Base-by-base conservation (phyloP, 2,113 vertebrate genomes). In the Thamnaconus septentrionalis region DNA sequence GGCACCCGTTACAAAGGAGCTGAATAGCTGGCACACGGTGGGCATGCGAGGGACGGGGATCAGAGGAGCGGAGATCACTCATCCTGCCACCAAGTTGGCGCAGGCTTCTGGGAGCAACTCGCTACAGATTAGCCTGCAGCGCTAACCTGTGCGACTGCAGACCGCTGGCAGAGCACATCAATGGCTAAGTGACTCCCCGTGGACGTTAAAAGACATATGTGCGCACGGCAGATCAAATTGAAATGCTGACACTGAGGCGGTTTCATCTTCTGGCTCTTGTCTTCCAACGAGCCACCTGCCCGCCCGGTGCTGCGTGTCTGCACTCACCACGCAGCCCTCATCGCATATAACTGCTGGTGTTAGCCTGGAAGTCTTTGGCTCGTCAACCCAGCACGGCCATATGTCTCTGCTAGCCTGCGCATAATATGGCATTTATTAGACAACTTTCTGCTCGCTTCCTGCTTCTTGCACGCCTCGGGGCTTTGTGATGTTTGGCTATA, bases 201-300 rank as follows among this genome's bases (percentile, higher is more conserved):
- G 78, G 87, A 88, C 89, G 82, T 84, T 82, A 87, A 31, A 88
- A 86, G 85, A 83, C 87, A 90, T 89, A 90, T 89, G 89, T 86
- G 84, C 85, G 75, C 79, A 80, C 77, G 82, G 82, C 87, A 79
- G 79, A 87, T 90, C 87, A 88, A 82, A 90, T 89, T 81, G 85
- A 87, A 86, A 87, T 73, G 82, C 87, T 89, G 89, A 90, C 87
- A 87, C 79, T 82, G 85, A 86, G 78, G 80, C 79, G 81, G 87
- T 86, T 88, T 90, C 87, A 90, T 89, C 86, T 87, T 66, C 80
- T 86, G 85, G 85, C 86, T 59, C 78, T 51, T 61, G 18, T 75
- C 78, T 81, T 83, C 81, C 81, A 80, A 84, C 78, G 79, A 61
- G 82, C 84, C 89, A 89, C 86, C 89, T 90, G 89, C 79, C 72